A percentile compares a stretch with the other conserved stretches of the same genome.
phyloP scores from a whole-genome alignment of 2,113 vertebrate species.

The Brachypteracias leptosomus region DNA sequence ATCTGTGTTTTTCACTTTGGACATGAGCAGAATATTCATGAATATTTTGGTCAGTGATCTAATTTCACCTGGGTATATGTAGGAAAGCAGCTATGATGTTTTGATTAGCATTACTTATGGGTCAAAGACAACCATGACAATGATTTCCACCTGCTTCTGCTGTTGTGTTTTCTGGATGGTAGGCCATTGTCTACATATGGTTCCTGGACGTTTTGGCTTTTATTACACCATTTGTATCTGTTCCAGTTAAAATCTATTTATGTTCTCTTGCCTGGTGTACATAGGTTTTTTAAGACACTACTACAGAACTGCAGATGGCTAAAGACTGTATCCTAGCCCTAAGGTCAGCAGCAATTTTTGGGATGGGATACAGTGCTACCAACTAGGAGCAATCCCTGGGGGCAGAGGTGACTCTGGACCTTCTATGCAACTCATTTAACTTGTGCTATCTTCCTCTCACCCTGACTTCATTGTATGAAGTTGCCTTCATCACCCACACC shows the following conservation, averaged over 20 bases:
- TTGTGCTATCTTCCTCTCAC: neutral
- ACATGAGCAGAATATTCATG: neutral
- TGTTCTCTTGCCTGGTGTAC: neutral
- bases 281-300: neutral
- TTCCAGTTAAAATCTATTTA: neutral
- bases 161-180: neutral
- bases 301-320: neutral
- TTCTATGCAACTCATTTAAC: neutral
- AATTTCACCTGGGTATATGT: neutral
- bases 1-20: neutral
- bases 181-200: neutral
- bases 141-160: neutral
- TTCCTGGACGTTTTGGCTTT: neutral
- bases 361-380: neutral
- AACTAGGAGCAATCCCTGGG: neutral
- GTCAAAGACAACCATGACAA: neutral
- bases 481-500: fast-evolving
- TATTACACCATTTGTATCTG: neutral
- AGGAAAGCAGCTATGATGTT: neutral
- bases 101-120: neutral
- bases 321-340: neutral
- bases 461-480: neutral
- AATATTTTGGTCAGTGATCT: neutral
- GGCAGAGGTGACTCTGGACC: neutral
- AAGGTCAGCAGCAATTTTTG: neutral